Evolutionary conservation across 2,113 vertebrate genomes (phyloP), one percentile per base, ranked within the genome.

Genomic region (Onychostoma macrolepis): DNA sequence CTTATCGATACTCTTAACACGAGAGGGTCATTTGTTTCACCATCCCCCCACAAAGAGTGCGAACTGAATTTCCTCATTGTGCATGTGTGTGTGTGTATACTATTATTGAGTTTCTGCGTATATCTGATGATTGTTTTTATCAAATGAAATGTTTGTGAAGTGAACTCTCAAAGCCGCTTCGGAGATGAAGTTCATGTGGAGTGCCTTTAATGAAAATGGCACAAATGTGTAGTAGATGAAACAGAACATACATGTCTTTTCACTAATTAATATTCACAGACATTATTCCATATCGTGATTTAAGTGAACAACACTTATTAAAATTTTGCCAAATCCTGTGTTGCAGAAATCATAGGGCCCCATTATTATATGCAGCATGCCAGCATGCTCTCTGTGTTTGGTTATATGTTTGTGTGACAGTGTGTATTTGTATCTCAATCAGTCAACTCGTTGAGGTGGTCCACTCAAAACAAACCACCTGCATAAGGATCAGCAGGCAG

Each of bases 61-160:
- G 65, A 90, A 92, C 86, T 89, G 72, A 90, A 92, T 21, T 91
- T 88, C 89, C 82, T 87, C 48, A 48, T 78, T 45, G 69, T 85
- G n/a, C 61, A 71, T 88, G 53, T 56, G 53, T 88, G 53, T 56
- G 53, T 56, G 53, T 56, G 53, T 56, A 21, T 56, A 53, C 50
- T 7, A n/a, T 83, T 48, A 53, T 76, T 88, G n/a, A 63, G n/a
- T 63, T 63, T 63, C n/a, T 63, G 61, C 10, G 4, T 63, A 12
- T 26, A 26, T 26, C 21, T 24, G 56, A 53, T 6, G 17, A 53
- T 53, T 53, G 50, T 19, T 61, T 61, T 24, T 61, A 61, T 61
- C 56, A 61, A 61, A 61, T 61, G 2, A 61, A n/a, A 61, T n/a
- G 3, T 13, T 48, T 48, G 24, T 61, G 21, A 61, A 61, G 56